Conservation (phyloP, 2,113 vertebrate genomes). For the Prunella himalayana region DNA sequence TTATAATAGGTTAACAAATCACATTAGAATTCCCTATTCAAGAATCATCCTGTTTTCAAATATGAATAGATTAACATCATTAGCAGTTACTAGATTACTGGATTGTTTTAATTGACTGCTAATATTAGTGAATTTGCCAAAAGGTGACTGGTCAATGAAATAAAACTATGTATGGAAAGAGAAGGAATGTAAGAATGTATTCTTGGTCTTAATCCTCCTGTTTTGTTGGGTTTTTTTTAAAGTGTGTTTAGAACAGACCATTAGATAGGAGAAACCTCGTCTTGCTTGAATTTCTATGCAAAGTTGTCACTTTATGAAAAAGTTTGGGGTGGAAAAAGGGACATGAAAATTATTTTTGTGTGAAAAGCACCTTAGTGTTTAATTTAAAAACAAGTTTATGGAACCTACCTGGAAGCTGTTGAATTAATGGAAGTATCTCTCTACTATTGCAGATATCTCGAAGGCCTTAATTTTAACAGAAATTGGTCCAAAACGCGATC, state of each 20-base stretch:
- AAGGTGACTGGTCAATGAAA: background rate
- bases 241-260: background rate
- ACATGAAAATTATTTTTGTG: background rate
- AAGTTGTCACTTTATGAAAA: background rate
- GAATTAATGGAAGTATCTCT: slow-evolving; percentile 17
- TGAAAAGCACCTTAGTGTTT: background rate
- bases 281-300: background rate
- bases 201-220: background rate
- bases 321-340: background rate
- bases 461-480: slow-evolving; percentile 87
- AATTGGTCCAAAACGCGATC: slow-evolving; percentile 84
- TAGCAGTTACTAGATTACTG: background rate
- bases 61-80: background rate
- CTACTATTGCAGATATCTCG: slow-evolving; percentile 77
- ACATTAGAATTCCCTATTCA: background rate
- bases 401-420: background rate
- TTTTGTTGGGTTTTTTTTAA: background rate
- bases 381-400: background rate
- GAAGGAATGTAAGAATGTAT: background rate
- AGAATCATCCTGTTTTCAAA: background rate
- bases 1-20: background rate
- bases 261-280: background rate
- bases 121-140: background rate
- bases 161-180: background rate
- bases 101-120: background rate